phyloP scores from a whole-genome alignment of 2,113 vertebrate species.

The Alectura lathami region DNA sequence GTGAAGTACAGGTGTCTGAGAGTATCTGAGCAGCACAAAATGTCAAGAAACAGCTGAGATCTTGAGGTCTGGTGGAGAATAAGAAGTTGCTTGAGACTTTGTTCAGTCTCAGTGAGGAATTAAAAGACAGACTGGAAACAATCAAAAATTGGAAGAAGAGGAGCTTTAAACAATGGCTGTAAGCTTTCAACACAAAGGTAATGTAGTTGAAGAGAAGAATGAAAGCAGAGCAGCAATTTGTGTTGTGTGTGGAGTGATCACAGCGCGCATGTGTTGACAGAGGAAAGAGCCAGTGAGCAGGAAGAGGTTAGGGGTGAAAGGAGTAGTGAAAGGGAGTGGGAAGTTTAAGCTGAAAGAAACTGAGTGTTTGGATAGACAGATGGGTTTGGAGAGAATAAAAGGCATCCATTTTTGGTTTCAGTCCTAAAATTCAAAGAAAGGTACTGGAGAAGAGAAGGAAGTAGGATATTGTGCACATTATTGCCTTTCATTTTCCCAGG shows the following conservation, averaged over 20 bases:
- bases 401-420: not conserved
- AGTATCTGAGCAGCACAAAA: not conserved
- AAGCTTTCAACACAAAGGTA: not conserved
- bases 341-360: not conserved
- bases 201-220: not conserved
- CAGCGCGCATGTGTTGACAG: not conserved
- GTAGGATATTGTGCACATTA: not conserved
- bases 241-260: not conserved
- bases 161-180: not conserved
- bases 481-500: not conserved
- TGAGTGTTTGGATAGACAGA: not conserved
- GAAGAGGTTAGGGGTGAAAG: not conserved
- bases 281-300: not conserved
- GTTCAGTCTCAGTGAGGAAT: not conserved
- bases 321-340: not conserved
- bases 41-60: not conserved
- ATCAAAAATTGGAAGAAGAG: not conserved
- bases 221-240: not conserved
- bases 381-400: not conserved
- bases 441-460: not conserved
- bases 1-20: not conserved
- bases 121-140: not conserved
- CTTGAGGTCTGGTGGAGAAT: not conserved
- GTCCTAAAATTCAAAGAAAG: not conserved
- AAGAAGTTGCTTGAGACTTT: not conserved